These are phyloP conservation scores for Nemurella pictetii DNA, from an alignment of 2,888 invertebrate genomes.

Conservation along the genomic window DNA sequence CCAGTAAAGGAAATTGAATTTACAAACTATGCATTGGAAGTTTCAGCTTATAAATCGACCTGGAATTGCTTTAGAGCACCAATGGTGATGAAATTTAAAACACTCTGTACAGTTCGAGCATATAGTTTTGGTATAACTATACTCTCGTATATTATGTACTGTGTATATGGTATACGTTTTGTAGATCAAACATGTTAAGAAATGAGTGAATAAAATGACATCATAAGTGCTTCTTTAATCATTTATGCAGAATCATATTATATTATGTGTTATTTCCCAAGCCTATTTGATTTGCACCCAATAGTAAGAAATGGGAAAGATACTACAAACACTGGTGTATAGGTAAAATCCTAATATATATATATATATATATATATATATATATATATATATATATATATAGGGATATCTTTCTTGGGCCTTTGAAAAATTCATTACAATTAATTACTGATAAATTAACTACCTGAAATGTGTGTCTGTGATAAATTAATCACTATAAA, in stretches of 20 bases:
- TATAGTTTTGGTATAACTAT: no score
- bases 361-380: no score
- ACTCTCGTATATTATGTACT: no score
- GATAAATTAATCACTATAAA: not conserved
- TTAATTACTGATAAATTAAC: no score
- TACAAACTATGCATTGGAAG: not conserved
- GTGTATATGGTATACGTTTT: not conserved
- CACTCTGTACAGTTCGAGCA: no score
- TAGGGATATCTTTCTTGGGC: no score
- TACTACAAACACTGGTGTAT: no score
- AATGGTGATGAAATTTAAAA: not conserved
- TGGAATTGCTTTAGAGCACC: not conserved
- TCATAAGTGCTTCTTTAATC: not conserved
- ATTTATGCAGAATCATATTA: not conserved
- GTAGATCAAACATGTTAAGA: not conserved
- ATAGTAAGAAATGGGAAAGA: no score
- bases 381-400: no score
- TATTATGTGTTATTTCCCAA: not conserved
- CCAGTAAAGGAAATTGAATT: not conserved
- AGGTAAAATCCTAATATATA: no score
- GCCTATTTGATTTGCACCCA: constrained; percentile 1
- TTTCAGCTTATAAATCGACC: not conserved
- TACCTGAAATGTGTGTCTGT: not conserved
- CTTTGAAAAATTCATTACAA: no score
- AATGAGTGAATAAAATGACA: not conserved